Evolutionary conservation across 2,888 invertebrate genomes (phyloP), one percentile per base, ranked within the genome.

Genomic region (Cephus spinipes): DNA sequence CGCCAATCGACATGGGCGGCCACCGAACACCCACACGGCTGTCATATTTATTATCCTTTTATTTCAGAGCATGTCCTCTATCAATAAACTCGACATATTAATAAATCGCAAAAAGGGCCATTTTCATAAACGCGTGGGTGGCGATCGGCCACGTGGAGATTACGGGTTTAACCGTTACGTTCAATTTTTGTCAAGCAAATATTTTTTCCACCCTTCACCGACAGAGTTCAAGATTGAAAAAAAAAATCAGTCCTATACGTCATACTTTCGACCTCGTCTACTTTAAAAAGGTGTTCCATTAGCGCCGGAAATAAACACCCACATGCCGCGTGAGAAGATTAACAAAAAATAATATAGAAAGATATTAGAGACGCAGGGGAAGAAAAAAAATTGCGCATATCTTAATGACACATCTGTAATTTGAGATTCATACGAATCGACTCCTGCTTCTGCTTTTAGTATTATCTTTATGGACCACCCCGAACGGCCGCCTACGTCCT

Each of bases 1-100:
- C 89, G 89, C 89, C 89, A 89, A 90, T 91, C 91, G 90, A 90
- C 90, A 89, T 90, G 89, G 90, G 89, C 89, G 89, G 89, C 88
- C 90, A 90, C 90, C 77, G 81, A 81, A 84, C 83, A 84, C 84
- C 83, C 83, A 83, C 83, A 82, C 81, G 69, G 76, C 81, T 55
- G 75, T 73, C 77, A 75, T 80, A 83, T 87, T 89, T 86, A 86
- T 83, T 87, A 83, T 83, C 84, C 86, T 84, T 87, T 87, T 84
- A 88, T 88, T 87, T 85, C 84, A 77, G 84, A 81, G 81, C 85
- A 83, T 83, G 87, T 88, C 86, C 87, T 85, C 87, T 89, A 88
- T 89, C 90, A 89, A 89, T 88, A 88, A 71, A 87, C 87, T 83
- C 81, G 79, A 77, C 79, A 85, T 85, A 87, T 87, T 87, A 87